phyloP scores from a whole-genome alignment of 1,140 invertebrate species.

The Melitaea cinxia region DNA sequence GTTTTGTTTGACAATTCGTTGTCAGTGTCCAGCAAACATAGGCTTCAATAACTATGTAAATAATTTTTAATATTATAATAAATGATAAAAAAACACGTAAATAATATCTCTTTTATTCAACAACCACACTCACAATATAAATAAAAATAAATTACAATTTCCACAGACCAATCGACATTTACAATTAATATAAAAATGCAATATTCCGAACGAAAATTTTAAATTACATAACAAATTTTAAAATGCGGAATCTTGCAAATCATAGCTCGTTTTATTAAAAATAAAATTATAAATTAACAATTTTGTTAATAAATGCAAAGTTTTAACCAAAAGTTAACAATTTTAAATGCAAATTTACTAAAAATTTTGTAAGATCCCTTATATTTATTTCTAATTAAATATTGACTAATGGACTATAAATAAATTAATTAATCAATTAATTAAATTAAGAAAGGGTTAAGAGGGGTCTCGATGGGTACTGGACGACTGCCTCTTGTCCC shows the following conservation, averaged over 20 bases:
- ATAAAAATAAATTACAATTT: slow-evolving; percentile 7
- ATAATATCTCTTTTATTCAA: slow-evolving; percentile 4
- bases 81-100: slow-evolving; percentile 20
- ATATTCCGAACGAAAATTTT: background rate
- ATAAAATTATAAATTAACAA: background rate
- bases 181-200: too few species aligned
- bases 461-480: slow-evolving; percentile 37
- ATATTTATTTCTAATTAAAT: background rate
- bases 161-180: background rate
- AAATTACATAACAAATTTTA: background rate
- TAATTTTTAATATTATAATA: too few species aligned
- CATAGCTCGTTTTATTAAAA: background rate
- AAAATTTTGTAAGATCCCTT: slow-evolving; percentile 14
- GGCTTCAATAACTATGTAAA: background rate
- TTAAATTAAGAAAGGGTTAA: slow-evolving; percentile 41
- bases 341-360: background rate
- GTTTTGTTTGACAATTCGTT: too few species aligned
- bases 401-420: slow-evolving; percentile 8
- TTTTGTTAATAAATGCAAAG: too few species aligned
- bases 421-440: slow-evolving; percentile 13
- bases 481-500: slow-evolving; percentile 46
- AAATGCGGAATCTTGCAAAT: background rate
- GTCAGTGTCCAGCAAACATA: too few species aligned
- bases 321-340: too few species aligned
- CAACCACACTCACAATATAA: background rate